A percentile compares a stretch with the other conserved stretches of the same genome.
These are phyloP conservation scores for Agrochola litura DNA, from an alignment of 2,888 invertebrate species.

Conservation along the genomic window DNA sequence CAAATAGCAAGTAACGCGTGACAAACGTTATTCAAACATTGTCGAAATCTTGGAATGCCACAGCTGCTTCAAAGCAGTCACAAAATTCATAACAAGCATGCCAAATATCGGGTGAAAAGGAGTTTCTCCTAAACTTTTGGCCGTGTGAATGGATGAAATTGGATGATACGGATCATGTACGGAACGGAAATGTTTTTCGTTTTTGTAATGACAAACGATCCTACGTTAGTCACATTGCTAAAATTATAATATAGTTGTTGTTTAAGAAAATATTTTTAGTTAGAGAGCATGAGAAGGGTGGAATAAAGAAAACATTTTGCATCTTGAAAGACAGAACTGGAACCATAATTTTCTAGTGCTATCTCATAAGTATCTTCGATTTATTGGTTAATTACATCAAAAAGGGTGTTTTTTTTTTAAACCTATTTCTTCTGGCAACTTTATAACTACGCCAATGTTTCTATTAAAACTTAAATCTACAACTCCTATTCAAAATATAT, in stretches of 20 bases:
- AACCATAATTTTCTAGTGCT: not conserved
- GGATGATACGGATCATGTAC: conserved; percentile 8
- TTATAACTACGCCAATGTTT: conserved; percentile 14
- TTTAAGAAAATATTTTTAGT: not conserved
- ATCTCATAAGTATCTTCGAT: not conserved
- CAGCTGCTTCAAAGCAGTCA: conserved; percentile 32
- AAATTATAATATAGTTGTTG: conserved; percentile 7
- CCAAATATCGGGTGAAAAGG: conserved; percentile 8
- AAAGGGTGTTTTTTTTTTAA: not conserved
- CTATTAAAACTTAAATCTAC: conserved; percentile 30
- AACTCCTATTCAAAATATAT: conserved; percentile 58
- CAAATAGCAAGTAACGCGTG: conserved; percentile 60
- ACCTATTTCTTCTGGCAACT: not conserved
- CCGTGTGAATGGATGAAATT: conserved; percentile 17
- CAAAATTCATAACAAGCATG: conserved; percentile 29
- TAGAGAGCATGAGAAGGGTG: not conserved
- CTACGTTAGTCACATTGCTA: conserved; percentile 1
- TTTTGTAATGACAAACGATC: conserved; percentile 24
- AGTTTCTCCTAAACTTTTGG: not conserved
- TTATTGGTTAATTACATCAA: not conserved
- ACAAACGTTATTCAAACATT: conserved; percentile 49
- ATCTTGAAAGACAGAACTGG: not conserved
- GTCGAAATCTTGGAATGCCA: conserved; percentile 45
- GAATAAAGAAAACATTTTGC: not conserved
- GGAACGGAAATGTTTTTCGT: conserved; percentile 29